Evolutionary conservation across 1,140 invertebrate species (phyloP), one percentile per base, ranked within the genome.

Genomic region (Lordiphosa mommai): DNA sequence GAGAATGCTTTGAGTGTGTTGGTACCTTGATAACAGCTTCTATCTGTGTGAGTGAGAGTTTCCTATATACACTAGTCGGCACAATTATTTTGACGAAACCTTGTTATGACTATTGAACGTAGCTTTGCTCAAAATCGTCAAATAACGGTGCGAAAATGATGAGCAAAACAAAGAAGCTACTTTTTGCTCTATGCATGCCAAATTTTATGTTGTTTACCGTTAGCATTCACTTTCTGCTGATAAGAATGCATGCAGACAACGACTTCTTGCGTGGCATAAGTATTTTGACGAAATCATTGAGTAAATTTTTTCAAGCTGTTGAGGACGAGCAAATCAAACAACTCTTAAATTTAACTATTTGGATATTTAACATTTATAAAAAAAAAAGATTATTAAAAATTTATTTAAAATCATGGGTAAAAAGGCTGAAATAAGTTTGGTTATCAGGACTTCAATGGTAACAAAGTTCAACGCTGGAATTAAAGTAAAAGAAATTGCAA

Each of bases 201-300:
- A 47, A 20, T 34, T 47, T 33, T 34, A 32, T n/a, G 16, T 17
- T 14, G 44, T 16, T 47, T 47, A 47, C 27, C 30, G 33, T 32
- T 34, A 33, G 29, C 30, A 47, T 47, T 46, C 2, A 17, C 13
- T 33, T 47, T 47, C 29, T 47, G 14, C 14, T 16, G 30, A 47
- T 17, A 34, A 16, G n/a, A n/a, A n/a, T n/a, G n/a, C n/a, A n/a
- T 47, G 14, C 14, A 14, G 30, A 47, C 16, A 34, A 16, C 17
- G n/a, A 34, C 10, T 12, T 34, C 12, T 12, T 12, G 33, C 3
- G 12, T 8, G 33, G 33, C n/a, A 13, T 12, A 13, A 34, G n/a
- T 44, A 44, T 16, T 46, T 46, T 46, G 43, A 46, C 43, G 12
- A 46, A 46, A 13, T 13, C 34, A 36, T 40, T 40, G 16, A 8